phyloP scores from a whole-genome alignment of 2,113 vertebrate genomes.

The Ictalurus punctatus region DNA sequence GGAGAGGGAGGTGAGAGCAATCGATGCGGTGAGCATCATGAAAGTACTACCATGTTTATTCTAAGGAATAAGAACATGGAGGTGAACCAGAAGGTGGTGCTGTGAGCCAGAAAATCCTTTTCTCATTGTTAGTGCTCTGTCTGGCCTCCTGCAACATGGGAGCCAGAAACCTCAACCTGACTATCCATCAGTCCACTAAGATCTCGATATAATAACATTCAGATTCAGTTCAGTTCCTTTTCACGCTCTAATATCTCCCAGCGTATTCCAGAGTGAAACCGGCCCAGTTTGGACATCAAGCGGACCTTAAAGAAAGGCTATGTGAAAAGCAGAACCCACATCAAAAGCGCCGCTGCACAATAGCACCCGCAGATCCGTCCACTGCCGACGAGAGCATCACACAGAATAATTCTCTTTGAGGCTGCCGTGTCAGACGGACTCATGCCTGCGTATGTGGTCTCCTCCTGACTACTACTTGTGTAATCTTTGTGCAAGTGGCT shows the following conservation, averaged over 20 bases:
- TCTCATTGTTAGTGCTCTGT: background rate
- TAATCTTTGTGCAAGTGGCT: slow-evolving; percentile 34
- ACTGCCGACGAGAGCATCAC: slow-evolving; percentile 25
- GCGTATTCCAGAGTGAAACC: background rate
- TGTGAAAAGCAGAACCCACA: slow-evolving; percentile 8
- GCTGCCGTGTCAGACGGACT: background rate
- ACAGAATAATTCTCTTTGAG: slow-evolving; percentile 53
- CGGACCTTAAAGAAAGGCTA: background rate
- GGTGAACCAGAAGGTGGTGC: slow-evolving; percentile 51
- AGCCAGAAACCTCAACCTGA: background rate
- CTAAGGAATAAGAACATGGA: background rate
- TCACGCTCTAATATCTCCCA: background rate
- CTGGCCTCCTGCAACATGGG: background rate
- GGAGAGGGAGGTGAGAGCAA: slow-evolving; percentile 2
- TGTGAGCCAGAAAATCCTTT: slow-evolving; percentile 38
- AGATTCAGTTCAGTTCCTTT: background rate
- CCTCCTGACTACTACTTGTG: slow-evolving; percentile 13
- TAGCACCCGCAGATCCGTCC: slow-evolving; percentile 1
- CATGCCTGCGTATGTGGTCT: background rate
- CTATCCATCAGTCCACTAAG: background rate
- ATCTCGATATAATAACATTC: background rate
- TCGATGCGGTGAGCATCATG: background rate
- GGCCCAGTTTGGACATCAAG: background rate
- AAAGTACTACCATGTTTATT: background rate
- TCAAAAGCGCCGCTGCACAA: slow-evolving; percentile 42